phyloP scores from a whole-genome alignment of 2,113 vertebrate species.

The Cepphus grylle region DNA sequence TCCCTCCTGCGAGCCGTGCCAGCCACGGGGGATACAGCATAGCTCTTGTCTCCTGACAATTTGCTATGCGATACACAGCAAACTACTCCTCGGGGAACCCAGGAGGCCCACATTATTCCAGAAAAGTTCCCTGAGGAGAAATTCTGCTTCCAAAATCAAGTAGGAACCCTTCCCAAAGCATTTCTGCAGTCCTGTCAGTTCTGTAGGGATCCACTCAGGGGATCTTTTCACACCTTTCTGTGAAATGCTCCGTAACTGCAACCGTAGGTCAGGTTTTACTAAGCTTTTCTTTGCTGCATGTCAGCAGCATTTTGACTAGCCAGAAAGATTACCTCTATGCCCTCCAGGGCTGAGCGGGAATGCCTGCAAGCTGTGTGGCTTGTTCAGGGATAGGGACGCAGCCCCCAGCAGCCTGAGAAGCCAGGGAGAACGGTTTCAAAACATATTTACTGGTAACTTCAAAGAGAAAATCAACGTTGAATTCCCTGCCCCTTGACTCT shows the following conservation, averaged over 20 bases:
- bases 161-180: background rate
- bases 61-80: background rate
- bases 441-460: background rate
- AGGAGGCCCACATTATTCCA: background rate
- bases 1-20: background rate
- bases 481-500: background rate
- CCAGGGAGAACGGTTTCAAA: background rate
- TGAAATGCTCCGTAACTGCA: background rate
- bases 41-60: background rate
- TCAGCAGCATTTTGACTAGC: background rate
- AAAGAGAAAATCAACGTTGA: background rate
- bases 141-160: background rate
- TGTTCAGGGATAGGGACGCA: background rate
- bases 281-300: background rate
- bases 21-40: background rate
- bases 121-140: background rate
- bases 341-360: background rate
- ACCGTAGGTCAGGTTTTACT: background rate
- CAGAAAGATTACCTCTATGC: background rate
- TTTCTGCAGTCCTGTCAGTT: background rate
- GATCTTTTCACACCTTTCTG: background rate
- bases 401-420: background rate
- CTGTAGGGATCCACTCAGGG: background rate
- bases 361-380: background rate
- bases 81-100: background rate